Evolutionary conservation across 2,113 vertebrate genomes (phyloP).

Genomic region (Callospermophilus lateralis): DNA sequence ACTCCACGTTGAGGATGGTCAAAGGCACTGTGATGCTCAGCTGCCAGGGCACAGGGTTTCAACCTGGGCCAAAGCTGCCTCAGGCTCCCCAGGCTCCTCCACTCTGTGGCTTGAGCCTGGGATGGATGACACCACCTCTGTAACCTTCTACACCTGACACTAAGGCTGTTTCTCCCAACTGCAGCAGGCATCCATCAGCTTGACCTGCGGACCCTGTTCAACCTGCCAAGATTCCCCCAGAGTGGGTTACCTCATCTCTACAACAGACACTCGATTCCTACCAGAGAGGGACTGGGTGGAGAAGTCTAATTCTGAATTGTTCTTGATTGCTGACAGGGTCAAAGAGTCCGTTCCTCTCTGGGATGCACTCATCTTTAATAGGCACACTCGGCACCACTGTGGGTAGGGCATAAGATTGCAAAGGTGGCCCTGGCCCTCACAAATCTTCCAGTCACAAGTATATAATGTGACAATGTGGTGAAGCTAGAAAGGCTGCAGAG

Average conservation of each 20-base stretch:
- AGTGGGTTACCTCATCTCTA: neutral
- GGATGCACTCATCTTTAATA: fast-evolving
- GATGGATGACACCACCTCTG: neutral
- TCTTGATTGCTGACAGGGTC: neutral
- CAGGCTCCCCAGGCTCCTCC: neutral
- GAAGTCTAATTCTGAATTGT: neutral
- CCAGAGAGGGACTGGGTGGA: neutral
- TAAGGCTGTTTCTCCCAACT: neutral
- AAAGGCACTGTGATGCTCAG: neutral
- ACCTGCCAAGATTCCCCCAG: neutral
- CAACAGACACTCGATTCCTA: neutral
- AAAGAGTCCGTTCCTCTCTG: neutral
- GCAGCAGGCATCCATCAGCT: too few species aligned
- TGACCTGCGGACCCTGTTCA: too few species aligned
- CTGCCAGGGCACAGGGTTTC: neutral
- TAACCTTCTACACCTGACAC: neutral
- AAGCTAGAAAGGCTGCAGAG: neutral
- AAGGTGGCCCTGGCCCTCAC: neutral
- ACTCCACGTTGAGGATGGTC: neutral
- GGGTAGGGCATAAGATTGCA: neutral
- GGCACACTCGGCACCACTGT: fast-evolving
- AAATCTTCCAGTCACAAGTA: neutral
- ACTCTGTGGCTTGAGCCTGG: neutral
- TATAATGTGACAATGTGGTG: too few species aligned
- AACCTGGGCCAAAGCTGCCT: neutral